A percentile compares a stretch with the other conserved stretches of the same genome.
These are phyloP conservation scores for Ancistrus triradiatus DNA, from an alignment of 2,113 vertebrate genomes.

Conservation along the genomic window DNA sequence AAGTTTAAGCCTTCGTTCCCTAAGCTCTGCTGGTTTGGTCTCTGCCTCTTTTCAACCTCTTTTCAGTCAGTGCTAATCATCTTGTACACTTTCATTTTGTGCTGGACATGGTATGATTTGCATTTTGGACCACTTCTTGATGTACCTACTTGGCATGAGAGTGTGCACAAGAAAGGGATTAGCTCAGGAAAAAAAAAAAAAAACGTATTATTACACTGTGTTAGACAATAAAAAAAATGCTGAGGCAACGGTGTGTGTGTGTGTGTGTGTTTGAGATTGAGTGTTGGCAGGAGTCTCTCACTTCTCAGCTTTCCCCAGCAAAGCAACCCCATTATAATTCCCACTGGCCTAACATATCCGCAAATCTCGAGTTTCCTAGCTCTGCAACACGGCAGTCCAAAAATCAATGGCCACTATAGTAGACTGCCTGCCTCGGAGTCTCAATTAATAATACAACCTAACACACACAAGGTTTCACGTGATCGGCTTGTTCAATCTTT, in stretches of 20 bases:
- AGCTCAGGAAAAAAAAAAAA: background rate
- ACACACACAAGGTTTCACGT: slow-evolving; percentile 50
- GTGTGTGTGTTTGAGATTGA: slow-evolving; percentile 13
- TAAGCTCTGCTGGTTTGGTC: no score
- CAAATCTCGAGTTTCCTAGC: slow-evolving; percentile 59
- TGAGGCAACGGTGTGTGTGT: slow-evolving; percentile 4
- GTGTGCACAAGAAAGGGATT: background rate
- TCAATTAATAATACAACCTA: slow-evolving; percentile 57
- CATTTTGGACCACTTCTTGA: background rate
- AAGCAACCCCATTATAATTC: slow-evolving; percentile 61
- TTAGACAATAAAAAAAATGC: background rate
- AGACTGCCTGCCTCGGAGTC: slow-evolving; percentile 45
- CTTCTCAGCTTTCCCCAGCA: slow-evolving; percentile 54
- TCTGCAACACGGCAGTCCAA: slow-evolving; percentile 60
- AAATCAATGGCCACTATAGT: slow-evolving; percentile 60
- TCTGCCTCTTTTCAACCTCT: no score
- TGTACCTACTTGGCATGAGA: no score
- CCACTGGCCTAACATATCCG: slow-evolving; percentile 51
- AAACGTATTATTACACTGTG: background rate
- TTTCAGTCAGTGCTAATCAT: no score
- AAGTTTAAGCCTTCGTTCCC: no score
- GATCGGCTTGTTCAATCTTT: slow-evolving; percentile 28
- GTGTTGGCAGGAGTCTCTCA: slow-evolving; percentile 39
- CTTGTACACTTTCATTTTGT: no score
- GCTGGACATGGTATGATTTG: no score